A percentile compares a stretch with the other conserved stretches of the same genome.
phyloP scores from a whole-genome alignment of 1,140 invertebrate genomes.

The Bathynomus jamesi region DNA sequence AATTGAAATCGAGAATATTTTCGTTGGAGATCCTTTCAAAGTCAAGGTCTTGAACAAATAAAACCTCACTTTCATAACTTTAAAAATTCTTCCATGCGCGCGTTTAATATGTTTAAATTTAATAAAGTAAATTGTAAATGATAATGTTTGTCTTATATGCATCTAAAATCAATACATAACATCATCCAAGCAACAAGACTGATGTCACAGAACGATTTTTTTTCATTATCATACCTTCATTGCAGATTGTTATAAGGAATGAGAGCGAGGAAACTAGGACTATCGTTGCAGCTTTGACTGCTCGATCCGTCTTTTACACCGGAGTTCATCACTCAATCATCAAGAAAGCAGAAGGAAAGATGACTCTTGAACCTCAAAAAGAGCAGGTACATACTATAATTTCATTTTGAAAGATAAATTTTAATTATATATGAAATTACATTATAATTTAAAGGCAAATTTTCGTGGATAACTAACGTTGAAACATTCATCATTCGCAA shows the following conservation, averaged over 20 bases:
- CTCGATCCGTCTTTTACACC: conserved; percentile 66
- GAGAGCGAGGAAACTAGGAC: conserved; percentile 54
- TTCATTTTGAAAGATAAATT: no score
- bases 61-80: neutral
- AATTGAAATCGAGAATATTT: conserved; percentile 57
- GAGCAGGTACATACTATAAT: conserved; percentile 40
- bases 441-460: no score
- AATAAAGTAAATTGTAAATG: neutral
- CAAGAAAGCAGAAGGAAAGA: conserved; percentile 58
- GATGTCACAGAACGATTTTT: neutral
- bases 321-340: conserved; percentile 60
- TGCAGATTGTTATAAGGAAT: conserved; percentile 46
- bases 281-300: conserved; percentile 56
- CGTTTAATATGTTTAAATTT: no score
- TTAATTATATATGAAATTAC: no score
- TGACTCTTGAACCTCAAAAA: conserved; percentile 46
- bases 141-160: no score
- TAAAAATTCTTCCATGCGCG: no score
- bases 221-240: neutral
- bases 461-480: no score
- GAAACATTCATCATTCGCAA: no score
- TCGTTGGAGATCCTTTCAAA: conserved; percentile 59
- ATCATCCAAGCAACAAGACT: neutral
- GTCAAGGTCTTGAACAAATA: conserved; percentile 48
- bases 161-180: no score